A percentile compares a stretch with the other conserved stretches of the same genome.
These are phyloP conservation scores for Ips nitidus DNA, from an alignment of 1,140 invertebrate species.

Conservation along the genomic window DNA sequence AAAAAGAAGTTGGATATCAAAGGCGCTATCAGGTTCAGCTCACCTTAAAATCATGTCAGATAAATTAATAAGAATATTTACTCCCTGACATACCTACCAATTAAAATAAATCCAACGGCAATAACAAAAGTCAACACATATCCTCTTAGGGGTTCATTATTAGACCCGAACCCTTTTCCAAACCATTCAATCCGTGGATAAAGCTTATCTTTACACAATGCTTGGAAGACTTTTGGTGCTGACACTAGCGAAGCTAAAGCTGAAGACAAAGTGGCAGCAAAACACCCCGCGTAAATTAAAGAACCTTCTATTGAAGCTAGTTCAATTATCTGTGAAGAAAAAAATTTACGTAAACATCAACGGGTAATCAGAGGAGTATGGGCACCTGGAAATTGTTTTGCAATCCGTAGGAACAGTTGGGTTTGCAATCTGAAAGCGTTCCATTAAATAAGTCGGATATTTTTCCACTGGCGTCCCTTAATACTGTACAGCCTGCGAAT, in stretches of 20 bases:
- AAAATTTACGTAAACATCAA: conserved; percentile 8
- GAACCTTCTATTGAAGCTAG: conserved; percentile 87
- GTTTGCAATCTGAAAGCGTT: conserved; percentile 36
- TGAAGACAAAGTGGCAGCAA: conserved; percentile 94
- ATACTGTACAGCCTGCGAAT: conserved; percentile 70
- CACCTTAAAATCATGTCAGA: conserved; percentile 61
- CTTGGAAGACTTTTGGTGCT: conserved; percentile 90
- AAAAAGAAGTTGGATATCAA: conserved; percentile 98
- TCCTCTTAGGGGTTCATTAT: conserved; percentile 88
- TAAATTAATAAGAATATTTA: conserved; percentile 8
- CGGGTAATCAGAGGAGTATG: background rate
- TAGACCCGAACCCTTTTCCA: conserved; percentile 87
- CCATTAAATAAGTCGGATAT: conserved; percentile 53
- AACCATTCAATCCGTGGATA: conserved; percentile 94
- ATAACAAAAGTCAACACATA: conserved; percentile 92
- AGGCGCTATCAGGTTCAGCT: conserved; percentile 91
- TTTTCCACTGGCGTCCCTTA: conserved; percentile 76
- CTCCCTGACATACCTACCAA: conserved; percentile 61
- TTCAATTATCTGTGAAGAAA: conserved; percentile 77
- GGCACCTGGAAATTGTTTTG: conserved; percentile 80
- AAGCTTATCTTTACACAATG: conserved; percentile 92
- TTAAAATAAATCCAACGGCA: conserved; percentile 81
- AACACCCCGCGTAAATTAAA: conserved; percentile 94
- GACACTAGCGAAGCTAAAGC: conserved; percentile 94
- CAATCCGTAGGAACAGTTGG: conserved; percentile 65